Evolutionary conservation across 1,140 invertebrate genomes (phyloP), one percentile per base, ranked within the genome.

Genomic region (Condylostylus longicornis): DNA sequence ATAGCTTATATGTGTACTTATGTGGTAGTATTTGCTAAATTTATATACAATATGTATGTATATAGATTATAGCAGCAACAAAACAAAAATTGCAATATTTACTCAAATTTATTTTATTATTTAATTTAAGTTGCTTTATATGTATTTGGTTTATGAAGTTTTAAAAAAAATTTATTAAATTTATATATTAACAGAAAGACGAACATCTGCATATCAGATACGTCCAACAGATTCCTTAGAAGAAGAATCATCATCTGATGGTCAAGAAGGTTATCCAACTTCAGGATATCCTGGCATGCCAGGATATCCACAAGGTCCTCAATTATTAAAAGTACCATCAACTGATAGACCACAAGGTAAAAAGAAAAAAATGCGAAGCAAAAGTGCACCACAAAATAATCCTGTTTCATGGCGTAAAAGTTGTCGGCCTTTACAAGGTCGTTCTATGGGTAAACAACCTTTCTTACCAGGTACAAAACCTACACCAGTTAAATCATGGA

Each of bases 401-500:
- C 30, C 55, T 23, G 53, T 59, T 8, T 57, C 57, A 1, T 60
- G 57, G 57, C 50, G 55, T 17, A 58, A 58, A 31, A 43, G 53
- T 0, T 53, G 49, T 10, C 48, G 57, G 29, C 53, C 54, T 9
- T 42, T 42, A 41, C 56, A 57, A 22, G 57, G 57, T 34, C 53
- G 57, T 10, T 60, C 57, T 0, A 22, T 60, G 29, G 57, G 58
- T 22, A 59, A 59, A 38, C 45, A 46, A 18, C 49, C 46, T 8
- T 54, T 53, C 41, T 38, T 49, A 17, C 49, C 53, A 0, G 54
- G 52, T 14, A 58, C 50, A 5, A 57, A 57, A 38, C 55, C 54
- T 0, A 58, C 53, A 13, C 58, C 54, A 9, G 42, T 59, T 9
- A 65, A 63, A 34, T 58, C 60, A 14, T 71, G 70, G 67, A 72